Evolutionary conservation across 2,888 invertebrate genomes (phyloP), one percentile per base, ranked within the genome.

Genomic region (Drosophila quinaria): DNA sequence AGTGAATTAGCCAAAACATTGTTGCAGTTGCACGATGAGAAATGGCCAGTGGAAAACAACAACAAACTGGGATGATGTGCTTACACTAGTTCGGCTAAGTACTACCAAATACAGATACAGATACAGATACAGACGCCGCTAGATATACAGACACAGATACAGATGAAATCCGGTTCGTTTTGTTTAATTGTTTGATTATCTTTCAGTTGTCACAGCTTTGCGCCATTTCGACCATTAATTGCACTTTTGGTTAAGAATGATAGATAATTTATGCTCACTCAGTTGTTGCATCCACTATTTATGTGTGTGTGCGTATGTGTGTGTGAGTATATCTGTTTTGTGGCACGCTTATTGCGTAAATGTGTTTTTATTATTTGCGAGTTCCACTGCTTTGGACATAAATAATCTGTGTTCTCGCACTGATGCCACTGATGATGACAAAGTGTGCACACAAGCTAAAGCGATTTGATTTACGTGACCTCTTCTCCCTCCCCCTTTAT

Each of bases 181-280:
- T 74, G 56, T 55, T 54, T 10, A 46, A 62, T 49, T 68, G 63
- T 59, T 84, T 75, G 69, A 76, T 73, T 81, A 68, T 67, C 59
- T 60, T 72, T 72, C 70, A 70, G 85, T 75, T 78, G 75, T 81
- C 70, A 71, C 67, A 65, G 64, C 65, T 71, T 62, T 80, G 63
- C 58, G 73, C 25, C 50, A 65, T 73, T 60, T 70, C 59, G 62
- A 64, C 66, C 61, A 75, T 81, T 81, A 69, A 81, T 81, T 84
- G 75, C 73, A 81, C 19, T 44, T 80, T 67, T 75, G 65, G 51
- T 70, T 49, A 74, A 77, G 73, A 81, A 68, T 74, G 70, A 60
- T 79, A 63, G 74, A 77, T 80, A 80, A 81, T 80, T 81, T 82
- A 81, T 77, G 61, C 52, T 52, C 25, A 52, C 42, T 15, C 52